Evolutionary conservation across 2,113 vertebrate genomes (phyloP), one percentile per base, ranked within the genome.

Genomic region (Macrotus californicus): DNA sequence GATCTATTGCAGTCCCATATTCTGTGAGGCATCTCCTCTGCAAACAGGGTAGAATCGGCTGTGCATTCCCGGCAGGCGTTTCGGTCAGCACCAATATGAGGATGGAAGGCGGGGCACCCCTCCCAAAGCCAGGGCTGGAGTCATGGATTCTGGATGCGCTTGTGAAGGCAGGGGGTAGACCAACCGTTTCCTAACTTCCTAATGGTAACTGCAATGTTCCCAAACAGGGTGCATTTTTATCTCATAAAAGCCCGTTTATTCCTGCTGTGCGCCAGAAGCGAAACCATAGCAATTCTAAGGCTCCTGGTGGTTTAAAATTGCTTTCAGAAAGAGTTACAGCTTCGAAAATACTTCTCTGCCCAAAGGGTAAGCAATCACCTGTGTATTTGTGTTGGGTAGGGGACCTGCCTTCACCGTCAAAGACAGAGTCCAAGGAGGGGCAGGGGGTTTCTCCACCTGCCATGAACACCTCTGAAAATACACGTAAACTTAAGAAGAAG

Each of bases 141-240:
- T 7, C 14, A 0, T 1, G 41, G 24, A 24, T 10, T 26, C 2
- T 3, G 22, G 59, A 15, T 5, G 7, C 26, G 0, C 19, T 7
- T 36, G 21, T n/a, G 7, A 21, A 46, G 46, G 54, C n/a, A 9
- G 59, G 61, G 46, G 24, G 5, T 2, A 36, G 36, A 41, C 67
- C 34, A 3, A 36, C 18, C 67, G 1, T 11, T 19, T 36, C 18
- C n/a, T 21, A 31, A 5, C 52, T 12, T n/a, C 15, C 3, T 56
- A 7, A 29, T 12, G 8, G 8, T 46, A 5, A 15, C 46, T 21
- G 18, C 18, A 11, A 0, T 9, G 41, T 22, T 39, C 70, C 16
- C 16, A 36, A 36, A 72, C 21, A n/a, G 7, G 22, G 26, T 46
- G 6, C 46, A 0, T 66, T 59, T 91, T 43, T n/a, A 36, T 31